phyloP scores from a whole-genome alignment of 2,888 invertebrate genomes.

The Mycalesis mineus region DNA sequence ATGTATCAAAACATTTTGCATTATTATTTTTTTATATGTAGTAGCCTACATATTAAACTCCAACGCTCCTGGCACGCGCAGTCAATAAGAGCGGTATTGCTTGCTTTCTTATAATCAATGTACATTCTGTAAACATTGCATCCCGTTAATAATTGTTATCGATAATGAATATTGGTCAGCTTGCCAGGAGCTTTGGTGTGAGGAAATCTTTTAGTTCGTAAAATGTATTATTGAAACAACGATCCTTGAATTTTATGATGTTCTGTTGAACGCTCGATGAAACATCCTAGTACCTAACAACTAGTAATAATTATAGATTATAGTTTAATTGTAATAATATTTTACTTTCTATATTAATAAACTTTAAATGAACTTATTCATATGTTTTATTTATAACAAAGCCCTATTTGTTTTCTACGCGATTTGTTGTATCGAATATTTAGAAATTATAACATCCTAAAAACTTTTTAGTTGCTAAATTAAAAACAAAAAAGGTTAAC shows the following conservation, averaged over 20 bases:
- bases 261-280: background rate
- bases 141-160: too few species aligned
- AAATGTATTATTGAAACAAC: background rate
- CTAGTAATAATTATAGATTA: background rate
- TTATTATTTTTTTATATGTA: too few species aligned
- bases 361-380: background rate
- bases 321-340: background rate
- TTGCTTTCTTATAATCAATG: too few species aligned
- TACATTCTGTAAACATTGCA: too few species aligned
- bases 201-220: background rate
- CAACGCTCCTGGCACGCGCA: background rate
- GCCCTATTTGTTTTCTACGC: too few species aligned
- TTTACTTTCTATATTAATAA: constrained; percentile 9
- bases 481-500: too few species aligned
- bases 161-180: background rate
- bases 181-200: too few species aligned
- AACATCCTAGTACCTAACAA: background rate
- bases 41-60: background rate
- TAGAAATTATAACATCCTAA: too few species aligned
- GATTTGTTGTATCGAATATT: too few species aligned
- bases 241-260: background rate
- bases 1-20: too few species aligned
- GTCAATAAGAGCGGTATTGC: background rate
- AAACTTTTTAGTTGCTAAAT: too few species aligned
- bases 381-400: constrained; percentile 7